These are phyloP conservation scores for Pseudeuparius sepicola DNA, from an alignment of 2,888 invertebrate species.

Conservation along the genomic window DNA sequence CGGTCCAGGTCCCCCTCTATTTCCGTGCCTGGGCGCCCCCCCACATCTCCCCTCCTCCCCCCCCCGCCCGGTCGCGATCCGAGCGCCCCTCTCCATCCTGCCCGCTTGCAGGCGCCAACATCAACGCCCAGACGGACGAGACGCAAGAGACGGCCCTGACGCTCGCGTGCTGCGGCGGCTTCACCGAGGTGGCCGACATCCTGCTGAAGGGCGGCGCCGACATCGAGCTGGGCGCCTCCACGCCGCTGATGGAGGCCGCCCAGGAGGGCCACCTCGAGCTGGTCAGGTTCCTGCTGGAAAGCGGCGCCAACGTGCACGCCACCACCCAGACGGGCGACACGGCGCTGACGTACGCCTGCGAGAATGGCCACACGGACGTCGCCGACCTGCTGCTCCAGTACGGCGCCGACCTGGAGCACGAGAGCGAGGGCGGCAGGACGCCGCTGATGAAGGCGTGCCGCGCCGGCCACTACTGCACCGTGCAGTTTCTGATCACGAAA, in stretches of 20 bases:
- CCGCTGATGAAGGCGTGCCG: constrained; percentile 98
- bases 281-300: constrained; percentile 60
- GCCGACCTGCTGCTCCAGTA: constrained; percentile 84
- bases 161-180: constrained; percentile 89
- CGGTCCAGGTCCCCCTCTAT: too few relatives aligned
- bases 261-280: constrained; percentile 77
- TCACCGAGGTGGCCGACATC: constrained; percentile 90
- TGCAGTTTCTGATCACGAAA: constrained; percentile 88
- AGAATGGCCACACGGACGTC: constrained; percentile 97
- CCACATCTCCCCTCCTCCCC: too few relatives aligned
- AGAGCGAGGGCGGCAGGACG: constrained; percentile 90
- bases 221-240: constrained; percentile 88
- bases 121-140: constrained; percentile 98
- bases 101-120: constrained; percentile 68
- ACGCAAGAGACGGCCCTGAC: constrained; percentile 95
- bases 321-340: constrained; percentile 51
- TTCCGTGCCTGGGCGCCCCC: too few relatives aligned
- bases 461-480: constrained; percentile 92
- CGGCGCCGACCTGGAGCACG: constrained; percentile 89
- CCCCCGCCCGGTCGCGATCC: too few relatives aligned
- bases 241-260: constrained; percentile 96
- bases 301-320: constrained; percentile 84
- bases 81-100: too few relatives aligned
- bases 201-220: constrained; percentile 92
- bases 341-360: constrained; percentile 94